phyloP scores from a whole-genome alignment of 2,113 vertebrate genomes.

The Mesitornis unicolor region DNA sequence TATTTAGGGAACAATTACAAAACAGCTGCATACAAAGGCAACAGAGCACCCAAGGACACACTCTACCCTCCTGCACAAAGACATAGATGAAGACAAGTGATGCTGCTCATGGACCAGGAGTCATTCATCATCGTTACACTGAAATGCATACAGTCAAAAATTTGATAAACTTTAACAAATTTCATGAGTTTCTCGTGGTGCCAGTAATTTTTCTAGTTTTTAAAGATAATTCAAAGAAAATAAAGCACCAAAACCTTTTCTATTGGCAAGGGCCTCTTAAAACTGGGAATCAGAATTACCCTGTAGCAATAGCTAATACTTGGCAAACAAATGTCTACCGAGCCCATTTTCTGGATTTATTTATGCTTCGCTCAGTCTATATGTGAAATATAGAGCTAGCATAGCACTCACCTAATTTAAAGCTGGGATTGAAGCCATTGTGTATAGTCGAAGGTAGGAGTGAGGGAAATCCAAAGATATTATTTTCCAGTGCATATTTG shows the following conservation, averaged over 20 bases:
- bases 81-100: fast-evolving
- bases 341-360: background rate
- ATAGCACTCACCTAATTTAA: constrained; percentile 5
- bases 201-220: background rate
- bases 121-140: background rate
- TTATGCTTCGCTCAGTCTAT: background rate
- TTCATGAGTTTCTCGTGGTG: background rate
- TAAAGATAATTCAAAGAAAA: background rate
- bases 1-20: background rate
- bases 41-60: background rate
- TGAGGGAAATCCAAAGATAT: constrained; percentile 1
- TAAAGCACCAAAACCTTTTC: background rate
- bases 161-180: background rate
- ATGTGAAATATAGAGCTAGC: background rate
- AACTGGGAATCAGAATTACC: background rate
- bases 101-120: background rate
- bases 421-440: constrained; percentile 34
- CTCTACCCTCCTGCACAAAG: background rate
- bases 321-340: background rate
- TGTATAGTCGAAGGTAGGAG: constrained; percentile 2
- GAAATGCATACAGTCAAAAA: background rate
- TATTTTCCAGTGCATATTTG: constrained; percentile 24
- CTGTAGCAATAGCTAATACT: background rate
- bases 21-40: background rate
- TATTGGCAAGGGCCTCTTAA: background rate